Evolutionary conservation across 2,113 vertebrate genomes (phyloP).

Genomic region (Odontophorus gujanensis): DNA sequence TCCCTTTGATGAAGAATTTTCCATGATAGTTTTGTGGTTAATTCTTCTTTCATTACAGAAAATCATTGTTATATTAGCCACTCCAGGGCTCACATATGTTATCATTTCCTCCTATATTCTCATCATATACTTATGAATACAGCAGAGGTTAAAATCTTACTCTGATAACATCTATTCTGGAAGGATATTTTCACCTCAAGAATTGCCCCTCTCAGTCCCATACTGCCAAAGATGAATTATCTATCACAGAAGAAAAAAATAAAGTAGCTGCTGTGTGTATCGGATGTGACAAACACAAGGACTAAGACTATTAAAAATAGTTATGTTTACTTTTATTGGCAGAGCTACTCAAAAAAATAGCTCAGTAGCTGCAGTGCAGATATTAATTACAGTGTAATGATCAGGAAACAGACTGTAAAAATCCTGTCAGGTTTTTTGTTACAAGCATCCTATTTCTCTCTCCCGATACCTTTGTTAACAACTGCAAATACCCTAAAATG

Average conservation of each 20-base stretch:
- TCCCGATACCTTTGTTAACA: background rate
- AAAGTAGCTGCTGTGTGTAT: background rate
- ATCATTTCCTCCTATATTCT: background rate
- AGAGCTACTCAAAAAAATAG: background rate
- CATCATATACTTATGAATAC: background rate
- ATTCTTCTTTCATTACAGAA: slow-evolving; percentile 65
- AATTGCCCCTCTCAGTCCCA: background rate
- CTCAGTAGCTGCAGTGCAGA: background rate
- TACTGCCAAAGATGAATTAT: slow-evolving; percentile 13
- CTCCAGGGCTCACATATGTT: background rate
- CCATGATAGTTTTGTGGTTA: slow-evolving; percentile 33
- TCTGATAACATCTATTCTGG: background rate
- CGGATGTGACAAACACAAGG: slow-evolving; percentile 11
- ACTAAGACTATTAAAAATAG: background rate
- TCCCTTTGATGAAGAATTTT: background rate
- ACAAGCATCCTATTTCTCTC: background rate
- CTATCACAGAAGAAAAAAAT: background rate
- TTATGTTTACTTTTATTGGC: background rate
- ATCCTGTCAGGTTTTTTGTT: background rate
- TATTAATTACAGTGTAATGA: background rate
- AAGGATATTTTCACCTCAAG: background rate
- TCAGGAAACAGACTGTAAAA: background rate
- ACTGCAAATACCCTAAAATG: slow-evolving; percentile 26
- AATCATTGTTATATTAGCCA: slow-evolving; percentile 15
- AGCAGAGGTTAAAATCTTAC: slow-evolving; percentile 6